Conservation (phyloP, 1,140 invertebrate species). For the Drosophila ananassae region DNA sequence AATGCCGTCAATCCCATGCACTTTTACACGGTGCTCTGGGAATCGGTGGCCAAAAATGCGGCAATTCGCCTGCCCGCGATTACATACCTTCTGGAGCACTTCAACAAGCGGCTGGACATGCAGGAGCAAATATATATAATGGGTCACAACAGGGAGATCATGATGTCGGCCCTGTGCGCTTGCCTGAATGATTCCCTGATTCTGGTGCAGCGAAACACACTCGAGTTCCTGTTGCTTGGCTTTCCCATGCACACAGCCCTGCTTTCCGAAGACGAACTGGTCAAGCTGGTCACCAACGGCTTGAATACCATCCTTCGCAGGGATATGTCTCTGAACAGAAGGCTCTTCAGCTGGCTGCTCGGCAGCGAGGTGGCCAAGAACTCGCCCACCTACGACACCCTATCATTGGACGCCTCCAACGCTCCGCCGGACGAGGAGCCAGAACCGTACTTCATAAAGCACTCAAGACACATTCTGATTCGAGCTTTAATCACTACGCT, state of each 20-base stretch:
- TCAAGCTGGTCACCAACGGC: slow-evolving; percentile 91
- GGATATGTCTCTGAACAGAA: slow-evolving; percentile 96
- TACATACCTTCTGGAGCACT: slow-evolving; percentile 92
- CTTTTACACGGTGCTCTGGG: slow-evolving; percentile 96
- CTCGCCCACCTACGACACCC: slow-evolving; percentile 84
- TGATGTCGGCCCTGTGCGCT: slow-evolving; percentile 86
- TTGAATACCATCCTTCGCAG: slow-evolving; percentile 93
- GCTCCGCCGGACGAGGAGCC: slow-evolving; percentile 72
- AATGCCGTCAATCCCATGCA: slow-evolving; percentile 91
- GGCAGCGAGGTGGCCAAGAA: slow-evolving; percentile 89
- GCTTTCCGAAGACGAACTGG: slow-evolving; percentile 90
- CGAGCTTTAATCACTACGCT: slow-evolving; percentile 88
- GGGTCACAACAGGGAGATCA: slow-evolving; percentile 93
- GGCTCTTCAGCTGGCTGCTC: slow-evolving; percentile 93
- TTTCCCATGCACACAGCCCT: slow-evolving; percentile 95
- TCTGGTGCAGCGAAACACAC: slow-evolving; percentile 93
- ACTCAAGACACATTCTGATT: slow-evolving; percentile 89
- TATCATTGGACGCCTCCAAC: slow-evolving; percentile 51
- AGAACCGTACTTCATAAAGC: slow-evolving; percentile 89
- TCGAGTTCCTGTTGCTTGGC: slow-evolving; percentile 93
- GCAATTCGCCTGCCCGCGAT: slow-evolving; percentile 94
- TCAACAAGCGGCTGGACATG: slow-evolving; percentile 92
- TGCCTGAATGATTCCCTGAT: slow-evolving; percentile 91
- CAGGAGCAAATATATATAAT: slow-evolving; percentile 94
- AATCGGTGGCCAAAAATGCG: slow-evolving; percentile 92